Evolutionary conservation across 2,888 invertebrate genomes (phyloP).

Genomic region (Atethmia centrago): DNA sequence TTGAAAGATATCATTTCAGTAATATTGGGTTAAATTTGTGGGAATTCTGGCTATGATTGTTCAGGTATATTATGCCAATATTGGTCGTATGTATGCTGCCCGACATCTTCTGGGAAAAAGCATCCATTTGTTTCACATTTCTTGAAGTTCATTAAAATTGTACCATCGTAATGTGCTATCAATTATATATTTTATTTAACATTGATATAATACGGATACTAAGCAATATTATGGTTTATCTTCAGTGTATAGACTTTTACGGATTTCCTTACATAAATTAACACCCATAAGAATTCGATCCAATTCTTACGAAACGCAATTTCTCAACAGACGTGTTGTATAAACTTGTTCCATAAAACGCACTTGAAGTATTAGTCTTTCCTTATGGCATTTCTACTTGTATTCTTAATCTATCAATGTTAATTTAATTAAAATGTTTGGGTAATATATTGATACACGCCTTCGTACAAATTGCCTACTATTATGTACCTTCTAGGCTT

Average conservation of each 20-base stretch:
- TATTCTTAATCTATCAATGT: slow-evolving; percentile 41
- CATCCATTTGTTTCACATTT: background rate
- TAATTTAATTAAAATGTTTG: slow-evolving; percentile 61
- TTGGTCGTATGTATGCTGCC: background rate
- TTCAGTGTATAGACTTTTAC: background rate
- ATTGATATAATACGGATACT: background rate
- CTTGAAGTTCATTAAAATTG: background rate
- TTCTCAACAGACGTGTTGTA: background rate
- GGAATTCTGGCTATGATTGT: background rate
- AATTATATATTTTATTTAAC: background rate
- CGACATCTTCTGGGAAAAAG: no score
- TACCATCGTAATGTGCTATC: background rate
- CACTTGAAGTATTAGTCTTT: slow-evolving; percentile 25
- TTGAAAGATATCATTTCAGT: slow-evolving; percentile 19
- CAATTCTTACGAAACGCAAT: slow-evolving; percentile 31
- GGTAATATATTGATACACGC: slow-evolving; percentile 42
- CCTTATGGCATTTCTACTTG: slow-evolving; percentile 30
- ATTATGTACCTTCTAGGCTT: slow-evolving; percentile 33
- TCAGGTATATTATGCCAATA: background rate
- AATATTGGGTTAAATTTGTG: slow-evolving; percentile 10
- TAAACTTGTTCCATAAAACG: slow-evolving; percentile 34
- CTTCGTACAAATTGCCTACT: slow-evolving; percentile 53
- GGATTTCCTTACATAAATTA: background rate
- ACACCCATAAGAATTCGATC: slow-evolving; percentile 13
- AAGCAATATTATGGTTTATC: background rate